Percentiles rank a stretch among this genome's conserved stretches.
These are phyloP conservation scores for Zaprionus tsacasi DNA, from an alignment of 1,140 invertebrate species.

Conservation along the genomic window DNA sequence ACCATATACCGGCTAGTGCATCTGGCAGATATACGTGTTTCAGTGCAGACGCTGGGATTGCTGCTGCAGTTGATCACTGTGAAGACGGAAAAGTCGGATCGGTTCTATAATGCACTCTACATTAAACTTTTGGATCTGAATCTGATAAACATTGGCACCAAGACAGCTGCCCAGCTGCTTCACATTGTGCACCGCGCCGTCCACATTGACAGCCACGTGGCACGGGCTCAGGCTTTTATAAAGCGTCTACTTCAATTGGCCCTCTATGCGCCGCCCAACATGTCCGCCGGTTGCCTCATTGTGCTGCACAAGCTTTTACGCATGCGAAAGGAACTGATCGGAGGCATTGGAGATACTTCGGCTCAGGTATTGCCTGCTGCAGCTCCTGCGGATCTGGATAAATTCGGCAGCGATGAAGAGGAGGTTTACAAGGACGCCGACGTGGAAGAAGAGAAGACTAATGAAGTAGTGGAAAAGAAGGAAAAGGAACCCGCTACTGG, in stretches of 20 bases:
- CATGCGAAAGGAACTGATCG: conserved; percentile 64
- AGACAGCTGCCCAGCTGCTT: conserved; percentile 92
- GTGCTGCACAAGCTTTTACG: conserved; percentile 80
- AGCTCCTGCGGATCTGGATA: conserved; percentile 57
- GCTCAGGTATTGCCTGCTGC: conserved; percentile 21
- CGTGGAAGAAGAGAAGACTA: conserved; percentile 48
- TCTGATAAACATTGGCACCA: conserved; percentile 87
- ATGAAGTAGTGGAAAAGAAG: background rate
- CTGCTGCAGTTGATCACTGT: conserved; percentile 92
- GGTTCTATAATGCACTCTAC: conserved; percentile 96
- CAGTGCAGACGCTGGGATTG: conserved; percentile 94
- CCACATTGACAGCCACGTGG: conserved; percentile 89
- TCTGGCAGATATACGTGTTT: conserved; percentile 91
- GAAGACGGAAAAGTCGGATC: conserved; percentile 84
- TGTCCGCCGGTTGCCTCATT: conserved; percentile 78
- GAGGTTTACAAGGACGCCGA: conserved; percentile 85
- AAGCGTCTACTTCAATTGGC: conserved; percentile 94
- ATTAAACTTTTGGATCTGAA: conserved; percentile 92
- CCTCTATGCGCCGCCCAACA: conserved; percentile 69
- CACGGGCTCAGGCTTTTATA: conserved; percentile 92
- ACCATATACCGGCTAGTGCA: conserved; percentile 96
- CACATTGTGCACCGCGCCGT: conserved; percentile 95
- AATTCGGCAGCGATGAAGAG: conserved; percentile 85
- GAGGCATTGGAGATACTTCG: conserved; percentile 39
- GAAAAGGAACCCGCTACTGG: conserved; percentile 29